Conservation (phyloP, 2,113 vertebrate species). For the Barnardius zonarius region DNA sequence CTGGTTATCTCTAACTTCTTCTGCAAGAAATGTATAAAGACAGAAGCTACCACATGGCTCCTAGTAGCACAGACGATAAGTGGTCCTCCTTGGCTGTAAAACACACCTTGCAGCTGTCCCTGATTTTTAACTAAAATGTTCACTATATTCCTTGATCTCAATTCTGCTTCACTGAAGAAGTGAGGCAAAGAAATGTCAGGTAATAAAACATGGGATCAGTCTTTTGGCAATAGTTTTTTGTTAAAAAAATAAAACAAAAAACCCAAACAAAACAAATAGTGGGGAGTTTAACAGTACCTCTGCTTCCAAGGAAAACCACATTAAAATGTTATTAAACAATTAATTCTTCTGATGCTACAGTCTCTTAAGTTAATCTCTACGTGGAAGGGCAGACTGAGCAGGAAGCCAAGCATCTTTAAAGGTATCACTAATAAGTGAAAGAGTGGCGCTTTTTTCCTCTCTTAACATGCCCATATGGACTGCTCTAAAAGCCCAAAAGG, state of each 20-base stretch:
- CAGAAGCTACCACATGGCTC: not conserved
- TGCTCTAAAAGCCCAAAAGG: not conserved
- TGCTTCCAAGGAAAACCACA: not conserved
- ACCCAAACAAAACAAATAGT: not conserved
- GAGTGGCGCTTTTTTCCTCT: not conserved
- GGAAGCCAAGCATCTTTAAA: not conserved
- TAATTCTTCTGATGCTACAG: not conserved
- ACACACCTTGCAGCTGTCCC: not conserved
- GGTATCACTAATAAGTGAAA: not conserved
- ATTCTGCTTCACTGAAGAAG: not conserved
- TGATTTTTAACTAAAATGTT: not conserved
- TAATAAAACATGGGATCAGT: not conserved
- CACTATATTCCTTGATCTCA: not conserved
- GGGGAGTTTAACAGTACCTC: not conserved
- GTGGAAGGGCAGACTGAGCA: not conserved
- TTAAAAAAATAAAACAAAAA: not conserved
- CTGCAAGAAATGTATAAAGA: not conserved
- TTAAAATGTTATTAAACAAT: not conserved
- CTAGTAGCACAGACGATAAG: not conserved
- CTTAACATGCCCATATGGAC: not conserved
- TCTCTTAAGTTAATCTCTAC: not conserved
- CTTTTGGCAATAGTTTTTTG: not conserved
- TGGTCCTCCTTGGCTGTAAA: not conserved
- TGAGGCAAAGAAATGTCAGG: not conserved
- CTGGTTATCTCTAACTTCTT: slow-evolving; percentile 8